Conservation (phyloP, 2,797 vertebrate genomes). For the Muraenolepis orangiensis region DNA sequence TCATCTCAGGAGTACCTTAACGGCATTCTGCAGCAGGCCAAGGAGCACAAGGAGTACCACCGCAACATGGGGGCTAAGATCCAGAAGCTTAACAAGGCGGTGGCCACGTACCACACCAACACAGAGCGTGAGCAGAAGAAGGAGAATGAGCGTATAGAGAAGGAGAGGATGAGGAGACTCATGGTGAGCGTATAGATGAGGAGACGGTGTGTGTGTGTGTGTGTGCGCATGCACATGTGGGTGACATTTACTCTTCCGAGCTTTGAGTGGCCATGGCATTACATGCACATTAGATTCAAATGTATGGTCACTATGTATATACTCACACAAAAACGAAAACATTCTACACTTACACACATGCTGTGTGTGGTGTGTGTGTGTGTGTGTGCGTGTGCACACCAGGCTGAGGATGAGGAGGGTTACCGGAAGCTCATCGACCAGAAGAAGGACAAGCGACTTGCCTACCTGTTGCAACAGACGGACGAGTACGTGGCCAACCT, state of each 20-base stretch:
- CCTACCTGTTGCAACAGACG: slow-evolving; percentile 84
- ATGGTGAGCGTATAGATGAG: slow-evolving; percentile 67
- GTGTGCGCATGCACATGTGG: background rate
- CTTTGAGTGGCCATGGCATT: no score
- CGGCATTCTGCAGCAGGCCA: slow-evolving; percentile 86
- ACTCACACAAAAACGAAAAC: background rate
- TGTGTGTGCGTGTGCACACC: background rate
- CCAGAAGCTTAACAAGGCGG: slow-evolving; percentile 85
- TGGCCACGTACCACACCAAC: slow-evolving; percentile 86
- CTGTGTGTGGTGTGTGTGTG: background rate
- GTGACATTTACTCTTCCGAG: no score
- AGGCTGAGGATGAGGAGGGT: slow-evolving; percentile 86
- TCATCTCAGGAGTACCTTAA: slow-evolving; percentile 84
- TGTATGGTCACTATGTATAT: no score
- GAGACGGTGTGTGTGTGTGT: background rate
- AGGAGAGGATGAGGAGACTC: slow-evolving; percentile 84
- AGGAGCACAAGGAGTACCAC: slow-evolving; percentile 88
- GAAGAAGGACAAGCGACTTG: slow-evolving; percentile 87
- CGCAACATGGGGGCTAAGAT: slow-evolving; percentile 82
- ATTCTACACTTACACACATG: background rate
- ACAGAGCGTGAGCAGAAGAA: slow-evolving; percentile 88
- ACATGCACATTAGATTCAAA: no score
- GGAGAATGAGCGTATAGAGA: slow-evolving; percentile 86
- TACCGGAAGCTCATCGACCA: slow-evolving; percentile 87
- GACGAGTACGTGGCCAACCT: slow-evolving; percentile 86